phyloP scores from a whole-genome alignment of 2,113 vertebrate species.

The Chloroceryle aenea region DNA sequence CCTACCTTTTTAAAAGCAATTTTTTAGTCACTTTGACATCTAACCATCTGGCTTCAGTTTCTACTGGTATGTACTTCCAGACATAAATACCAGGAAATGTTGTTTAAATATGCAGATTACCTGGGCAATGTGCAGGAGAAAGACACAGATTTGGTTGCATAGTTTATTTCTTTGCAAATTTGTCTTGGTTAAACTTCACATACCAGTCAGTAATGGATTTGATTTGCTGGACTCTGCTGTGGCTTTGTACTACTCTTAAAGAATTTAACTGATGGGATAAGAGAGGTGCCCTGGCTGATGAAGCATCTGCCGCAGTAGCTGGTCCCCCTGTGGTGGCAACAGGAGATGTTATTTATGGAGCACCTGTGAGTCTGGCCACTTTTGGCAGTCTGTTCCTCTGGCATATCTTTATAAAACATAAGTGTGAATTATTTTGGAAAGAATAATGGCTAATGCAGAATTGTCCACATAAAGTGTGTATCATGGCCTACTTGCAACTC shows the following conservation, averaged over 20 bases:
- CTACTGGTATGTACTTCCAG: neutral
- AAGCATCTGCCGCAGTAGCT: neutral
- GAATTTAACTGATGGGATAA: neutral
- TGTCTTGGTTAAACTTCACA: neutral
- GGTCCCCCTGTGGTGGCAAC: neutral
- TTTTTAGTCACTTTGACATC: slow-evolving; percentile 51
- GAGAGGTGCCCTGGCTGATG: neutral
- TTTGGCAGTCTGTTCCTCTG: neutral
- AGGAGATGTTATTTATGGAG: neutral
- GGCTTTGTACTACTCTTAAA: neutral
- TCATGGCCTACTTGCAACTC: neutral
- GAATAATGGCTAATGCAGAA: neutral
- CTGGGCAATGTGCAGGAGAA: neutral
- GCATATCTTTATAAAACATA: neutral
- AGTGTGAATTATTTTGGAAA: neutral
- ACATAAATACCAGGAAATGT: neutral
- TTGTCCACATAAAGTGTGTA: neutral
- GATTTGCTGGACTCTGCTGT: neutral
- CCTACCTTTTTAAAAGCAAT: slow-evolving; percentile 50
- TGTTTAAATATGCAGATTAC: slow-evolving; percentile 37
- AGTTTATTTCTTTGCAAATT: neutral
- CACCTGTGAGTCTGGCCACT: neutral
- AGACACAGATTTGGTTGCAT: neutral
- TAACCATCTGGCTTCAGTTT: slow-evolving; percentile 52
- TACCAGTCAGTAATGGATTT: neutral